phyloP scores from a whole-genome alignment of 30 jellyfish, hydroid and myxozoan species.

The Pelagia noctiluca region DNA sequence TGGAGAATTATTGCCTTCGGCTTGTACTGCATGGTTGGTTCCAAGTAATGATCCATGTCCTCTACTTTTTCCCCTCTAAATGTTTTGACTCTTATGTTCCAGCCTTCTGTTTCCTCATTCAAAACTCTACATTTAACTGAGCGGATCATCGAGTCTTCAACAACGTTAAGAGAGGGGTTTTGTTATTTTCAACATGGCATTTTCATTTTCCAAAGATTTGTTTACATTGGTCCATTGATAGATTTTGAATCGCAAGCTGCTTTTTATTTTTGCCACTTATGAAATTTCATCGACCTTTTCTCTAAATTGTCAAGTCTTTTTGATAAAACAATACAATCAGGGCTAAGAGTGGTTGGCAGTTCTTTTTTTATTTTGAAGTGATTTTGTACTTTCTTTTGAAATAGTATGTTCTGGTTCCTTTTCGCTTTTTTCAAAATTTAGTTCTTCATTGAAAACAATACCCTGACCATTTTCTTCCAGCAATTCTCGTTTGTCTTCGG shows the following conservation, averaged over 20 bases:
- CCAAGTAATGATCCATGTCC: slow-evolving; percentile 24
- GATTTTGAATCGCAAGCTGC: slow-evolving; percentile 2
- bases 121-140: neutral
- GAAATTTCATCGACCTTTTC: neutral
- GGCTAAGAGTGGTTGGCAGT: neutral
- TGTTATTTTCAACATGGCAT: neutral
- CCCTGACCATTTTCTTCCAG: slow-evolving; percentile 1
- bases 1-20: slow-evolving; percentile 9
- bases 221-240: neutral
- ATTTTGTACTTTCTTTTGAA: neutral
- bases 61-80: no score
- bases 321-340: neutral
- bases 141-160: slow-evolving; percentile 5
- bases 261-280: neutral
- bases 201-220: slow-evolving; percentile 1
- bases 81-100: no score
- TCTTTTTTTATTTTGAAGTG: neutral
- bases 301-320: neutral
- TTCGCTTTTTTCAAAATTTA: neutral
- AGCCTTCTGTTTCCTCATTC: no score
- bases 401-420: neutral
- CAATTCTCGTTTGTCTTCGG: neutral
- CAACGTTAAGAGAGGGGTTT: neutral
- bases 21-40: slow-evolving; percentile 26
- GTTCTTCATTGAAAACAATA: neutral